Evolutionary conservation across 2,797 vertebrate genomes (phyloP).

Genomic region (Leontopithecus rosalia): DNA sequence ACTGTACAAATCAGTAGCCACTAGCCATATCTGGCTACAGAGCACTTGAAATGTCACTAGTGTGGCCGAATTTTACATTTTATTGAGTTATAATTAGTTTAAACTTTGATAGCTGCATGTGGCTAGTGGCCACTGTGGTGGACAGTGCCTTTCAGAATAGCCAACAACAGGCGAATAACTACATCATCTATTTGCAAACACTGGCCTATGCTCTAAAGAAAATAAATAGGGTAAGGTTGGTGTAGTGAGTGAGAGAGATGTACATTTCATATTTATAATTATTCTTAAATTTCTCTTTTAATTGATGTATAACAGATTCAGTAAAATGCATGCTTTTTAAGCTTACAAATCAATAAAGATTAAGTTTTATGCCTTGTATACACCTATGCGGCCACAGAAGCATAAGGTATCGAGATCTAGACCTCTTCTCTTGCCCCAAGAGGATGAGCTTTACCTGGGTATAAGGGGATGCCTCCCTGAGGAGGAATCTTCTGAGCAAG

Average conservation of each 20-base stretch:
- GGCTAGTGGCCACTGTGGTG: neutral
- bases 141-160: neutral
- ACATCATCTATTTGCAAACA: neutral
- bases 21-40: neutral
- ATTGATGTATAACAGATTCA: neutral
- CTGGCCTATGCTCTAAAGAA: neutral
- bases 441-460: neutral
- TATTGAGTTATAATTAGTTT: constrained; percentile 19
- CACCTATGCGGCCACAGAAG: neutral
- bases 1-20: neutral
- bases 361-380: neutral
- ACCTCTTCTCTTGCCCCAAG: neutral
- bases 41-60: neutral
- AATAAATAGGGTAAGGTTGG: neutral
- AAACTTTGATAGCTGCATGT: neutral
- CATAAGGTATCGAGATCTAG: neutral
- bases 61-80: neutral
- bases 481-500: neutral
- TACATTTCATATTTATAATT: neutral
- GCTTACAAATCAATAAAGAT: neutral
- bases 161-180: neutral
- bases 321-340: neutral
- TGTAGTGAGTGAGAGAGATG: neutral
- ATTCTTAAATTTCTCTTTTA: neutral
- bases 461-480: neutral